These are phyloP conservation scores for Pseudomyrmex concolor DNA, from an alignment of 1,140 invertebrate genomes.

Conservation along the genomic window DNA sequence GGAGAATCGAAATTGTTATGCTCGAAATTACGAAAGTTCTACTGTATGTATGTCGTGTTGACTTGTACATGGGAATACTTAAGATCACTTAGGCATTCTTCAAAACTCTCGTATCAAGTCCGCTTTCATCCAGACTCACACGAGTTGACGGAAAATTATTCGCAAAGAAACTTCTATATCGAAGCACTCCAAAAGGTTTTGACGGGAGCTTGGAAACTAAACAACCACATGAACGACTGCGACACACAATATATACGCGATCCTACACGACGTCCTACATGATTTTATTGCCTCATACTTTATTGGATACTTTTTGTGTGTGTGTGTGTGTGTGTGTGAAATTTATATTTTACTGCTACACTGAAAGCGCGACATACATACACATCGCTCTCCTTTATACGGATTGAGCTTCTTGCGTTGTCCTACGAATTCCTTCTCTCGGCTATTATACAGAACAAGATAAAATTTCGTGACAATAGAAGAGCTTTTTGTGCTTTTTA, in stretches of 20 bases:
- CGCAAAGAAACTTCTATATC: neutral
- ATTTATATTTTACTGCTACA: neutral
- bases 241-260: neutral
- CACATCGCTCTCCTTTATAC: neutral
- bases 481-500: neutral
- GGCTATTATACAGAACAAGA: neutral
- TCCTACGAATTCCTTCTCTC: neutral
- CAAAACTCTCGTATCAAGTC: too few relatives aligned
- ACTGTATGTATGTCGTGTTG: too few relatives aligned
- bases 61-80: too few relatives aligned
- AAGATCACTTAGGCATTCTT: too few relatives aligned
- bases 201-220: neutral
- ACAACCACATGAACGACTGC: neutral
- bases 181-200: neutral
- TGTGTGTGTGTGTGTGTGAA: neutral
- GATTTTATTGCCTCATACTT: neutral
- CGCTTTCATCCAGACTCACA: neutral
- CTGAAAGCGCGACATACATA: neutral
- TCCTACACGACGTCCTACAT: neutral
- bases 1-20: too few relatives aligned
- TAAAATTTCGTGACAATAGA: neutral
- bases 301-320: neutral
- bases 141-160: neutral
- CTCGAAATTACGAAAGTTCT: too few relatives aligned
- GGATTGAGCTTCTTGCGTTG: neutral